Percentiles rank a stretch among this genome's conserved stretches.
Conservation (phyloP, 2,888 invertebrate genomes). For the Melanchra persicariae region DNA sequence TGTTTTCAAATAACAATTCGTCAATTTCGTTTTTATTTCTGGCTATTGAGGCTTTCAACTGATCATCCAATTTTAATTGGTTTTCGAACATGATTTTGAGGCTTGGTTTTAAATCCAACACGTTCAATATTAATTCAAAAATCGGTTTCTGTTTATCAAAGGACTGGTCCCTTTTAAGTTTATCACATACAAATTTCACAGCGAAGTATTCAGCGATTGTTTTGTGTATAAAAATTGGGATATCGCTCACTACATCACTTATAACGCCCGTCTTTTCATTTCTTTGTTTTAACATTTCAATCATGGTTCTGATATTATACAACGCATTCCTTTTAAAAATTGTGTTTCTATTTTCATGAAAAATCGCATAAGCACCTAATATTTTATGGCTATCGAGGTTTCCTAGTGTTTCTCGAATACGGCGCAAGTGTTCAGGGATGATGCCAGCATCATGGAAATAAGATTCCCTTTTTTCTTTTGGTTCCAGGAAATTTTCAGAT, state of each 20-base stretch:
- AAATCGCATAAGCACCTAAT: constrained; percentile 1
- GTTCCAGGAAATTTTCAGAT: too few relatives aligned
- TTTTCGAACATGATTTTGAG: background rate
- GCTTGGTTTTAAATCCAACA: background rate
- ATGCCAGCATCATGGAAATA: too few relatives aligned
- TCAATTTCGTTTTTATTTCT: background rate
- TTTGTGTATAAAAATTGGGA: background rate
- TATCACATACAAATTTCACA: background rate
- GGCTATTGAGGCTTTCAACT: background rate
- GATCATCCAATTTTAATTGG: background rate
- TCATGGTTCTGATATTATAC: background rate
- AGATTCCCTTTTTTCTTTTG: too few relatives aligned
- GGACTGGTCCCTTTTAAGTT: background rate
- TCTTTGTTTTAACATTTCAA: background rate
- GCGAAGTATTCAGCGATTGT: background rate
- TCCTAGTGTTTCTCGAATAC: too few relatives aligned
- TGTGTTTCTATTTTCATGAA: background rate
- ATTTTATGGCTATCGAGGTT: background rate
- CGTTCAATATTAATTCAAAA: background rate
- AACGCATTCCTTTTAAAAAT: background rate
- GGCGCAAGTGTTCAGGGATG: too few relatives aligned
- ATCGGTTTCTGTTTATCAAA: background rate
- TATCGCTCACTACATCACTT: background rate
- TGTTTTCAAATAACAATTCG: background rate
- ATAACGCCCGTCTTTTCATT: background rate